phyloP scores from a whole-genome alignment of 2,797 vertebrate genomes.

The Eupleurogrammus muticus region DNA sequence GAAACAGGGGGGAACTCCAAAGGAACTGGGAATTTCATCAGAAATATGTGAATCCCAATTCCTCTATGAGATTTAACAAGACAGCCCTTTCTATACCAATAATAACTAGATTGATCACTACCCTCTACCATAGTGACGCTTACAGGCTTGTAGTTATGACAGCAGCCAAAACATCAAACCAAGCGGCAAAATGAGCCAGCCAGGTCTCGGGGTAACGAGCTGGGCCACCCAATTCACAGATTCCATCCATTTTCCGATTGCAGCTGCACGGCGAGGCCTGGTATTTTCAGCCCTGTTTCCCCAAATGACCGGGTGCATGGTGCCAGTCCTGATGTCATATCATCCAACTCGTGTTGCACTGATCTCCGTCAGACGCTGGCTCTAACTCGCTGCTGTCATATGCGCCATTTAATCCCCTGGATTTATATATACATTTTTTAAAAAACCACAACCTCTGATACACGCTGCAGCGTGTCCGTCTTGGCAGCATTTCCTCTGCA shows the following conservation, averaged over 20 bases:
- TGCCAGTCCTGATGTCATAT: constrained; percentile 71
- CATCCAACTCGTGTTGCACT: constrained; percentile 29
- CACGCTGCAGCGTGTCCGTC: constrained; percentile 25
- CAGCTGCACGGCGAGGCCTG: constrained; percentile 59
- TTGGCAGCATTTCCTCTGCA: constrained; percentile 27
- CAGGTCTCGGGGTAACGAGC: background rate
- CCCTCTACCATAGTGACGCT: background rate
- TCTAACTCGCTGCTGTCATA: constrained; percentile 46
- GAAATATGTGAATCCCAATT: background rate
- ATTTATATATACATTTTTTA: constrained; percentile 24
- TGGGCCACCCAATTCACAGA: constrained; percentile 36
- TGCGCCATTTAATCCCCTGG: constrained; percentile 44
- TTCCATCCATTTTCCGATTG: constrained; percentile 56
- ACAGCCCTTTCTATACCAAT: background rate
- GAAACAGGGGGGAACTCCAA: background rate
- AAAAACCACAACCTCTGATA: constrained; percentile 54
- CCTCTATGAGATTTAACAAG: background rate
- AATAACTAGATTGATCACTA: background rate
- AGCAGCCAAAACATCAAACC: constrained; percentile 7
- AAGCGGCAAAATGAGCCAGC: constrained; percentile 20
- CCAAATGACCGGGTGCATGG: constrained; percentile 72
- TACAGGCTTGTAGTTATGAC: background rate
- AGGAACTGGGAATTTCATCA: background rate
- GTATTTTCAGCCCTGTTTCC: constrained; percentile 67
- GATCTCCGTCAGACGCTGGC: constrained; percentile 38